Percentiles rank a stretch among this genome's conserved stretches.
These are phyloP conservation scores for Monochamus alternatus DNA, from an alignment of 2,888 invertebrate genomes.

Conservation along the genomic window DNA sequence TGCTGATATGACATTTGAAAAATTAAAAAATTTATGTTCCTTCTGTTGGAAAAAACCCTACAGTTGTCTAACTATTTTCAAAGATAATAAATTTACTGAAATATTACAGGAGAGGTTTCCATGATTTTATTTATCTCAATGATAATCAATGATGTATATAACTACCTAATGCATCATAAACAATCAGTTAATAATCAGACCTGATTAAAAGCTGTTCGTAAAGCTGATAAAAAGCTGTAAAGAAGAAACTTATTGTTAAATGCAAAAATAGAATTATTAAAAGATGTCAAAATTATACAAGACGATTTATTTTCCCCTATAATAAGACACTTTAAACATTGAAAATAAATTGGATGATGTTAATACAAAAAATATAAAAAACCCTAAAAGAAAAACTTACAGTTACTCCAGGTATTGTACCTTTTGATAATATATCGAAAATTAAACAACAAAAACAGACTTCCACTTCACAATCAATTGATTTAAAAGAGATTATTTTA, in stretches of 20 bases:
- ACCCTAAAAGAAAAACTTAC: background rate
- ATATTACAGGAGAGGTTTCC: background rate
- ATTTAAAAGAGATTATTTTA: background rate
- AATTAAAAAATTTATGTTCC: conserved; percentile 5
- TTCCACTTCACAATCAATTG: background rate
- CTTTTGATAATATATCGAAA: conserved; percentile 26
- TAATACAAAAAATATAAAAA: background rate
- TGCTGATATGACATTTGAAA: conserved; percentile 4
- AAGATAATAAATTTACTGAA: background rate
- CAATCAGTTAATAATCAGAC: background rate
- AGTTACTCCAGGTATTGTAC: background rate
- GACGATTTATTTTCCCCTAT: background rate
- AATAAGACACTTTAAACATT: background rate
- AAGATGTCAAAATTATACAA: background rate
- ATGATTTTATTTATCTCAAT: background rate
- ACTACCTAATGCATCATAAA: background rate
- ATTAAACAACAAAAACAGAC: background rate
- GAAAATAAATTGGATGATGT: background rate
- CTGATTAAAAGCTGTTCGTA: background rate
- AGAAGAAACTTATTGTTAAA: background rate
- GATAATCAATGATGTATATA: background rate
- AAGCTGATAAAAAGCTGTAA: background rate
- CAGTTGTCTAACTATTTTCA: background rate
- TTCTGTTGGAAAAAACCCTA: background rate
- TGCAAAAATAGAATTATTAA: background rate